phyloP scores from a whole-genome alignment of 53 echinoderm and acorn worm species.

The Astropecten irregularis region DNA sequence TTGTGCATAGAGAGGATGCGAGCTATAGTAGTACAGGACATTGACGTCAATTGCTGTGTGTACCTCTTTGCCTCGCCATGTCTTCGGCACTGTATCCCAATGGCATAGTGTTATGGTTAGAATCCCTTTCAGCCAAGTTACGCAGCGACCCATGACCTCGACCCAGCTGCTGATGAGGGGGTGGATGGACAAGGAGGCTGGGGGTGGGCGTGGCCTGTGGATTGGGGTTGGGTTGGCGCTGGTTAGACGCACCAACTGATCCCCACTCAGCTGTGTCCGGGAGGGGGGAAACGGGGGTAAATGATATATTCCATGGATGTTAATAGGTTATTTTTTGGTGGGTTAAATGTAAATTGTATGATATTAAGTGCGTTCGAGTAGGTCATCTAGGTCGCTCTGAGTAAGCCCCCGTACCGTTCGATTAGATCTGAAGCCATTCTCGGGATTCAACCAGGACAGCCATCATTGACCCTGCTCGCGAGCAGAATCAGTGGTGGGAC shows the following conservation, averaged over 20 bases:
- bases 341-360: too few relatives aligned
- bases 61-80: constrained; percentile 22
- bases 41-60: constrained; percentile 7
- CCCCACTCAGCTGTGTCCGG: constrained; percentile 18
- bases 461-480: too few relatives aligned
- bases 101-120: constrained; percentile 15
- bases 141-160: not conserved
- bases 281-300: too few relatives aligned
- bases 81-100: constrained; percentile 37
- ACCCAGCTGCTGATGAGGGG: not conserved
- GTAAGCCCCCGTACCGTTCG: too few relatives aligned
- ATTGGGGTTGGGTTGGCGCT: not conserved
- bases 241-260: not conserved
- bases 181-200: not conserved
- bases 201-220: not conserved
- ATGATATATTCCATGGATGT: too few relatives aligned
- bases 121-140: constrained; percentile 9
- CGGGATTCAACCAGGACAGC: too few relatives aligned
- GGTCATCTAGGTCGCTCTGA: too few relatives aligned
- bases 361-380: too few relatives aligned
- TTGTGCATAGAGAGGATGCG: not conserved
- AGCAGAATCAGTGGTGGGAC: too few relatives aligned
- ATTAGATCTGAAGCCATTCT: too few relatives aligned
- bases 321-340: too few relatives aligned
- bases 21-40: not conserved